A percentile compares a stretch with the other conserved stretches of the same genome.
Conservation (phyloP, 2,797 vertebrate species). For the Chromobotia macracanthus region DNA sequence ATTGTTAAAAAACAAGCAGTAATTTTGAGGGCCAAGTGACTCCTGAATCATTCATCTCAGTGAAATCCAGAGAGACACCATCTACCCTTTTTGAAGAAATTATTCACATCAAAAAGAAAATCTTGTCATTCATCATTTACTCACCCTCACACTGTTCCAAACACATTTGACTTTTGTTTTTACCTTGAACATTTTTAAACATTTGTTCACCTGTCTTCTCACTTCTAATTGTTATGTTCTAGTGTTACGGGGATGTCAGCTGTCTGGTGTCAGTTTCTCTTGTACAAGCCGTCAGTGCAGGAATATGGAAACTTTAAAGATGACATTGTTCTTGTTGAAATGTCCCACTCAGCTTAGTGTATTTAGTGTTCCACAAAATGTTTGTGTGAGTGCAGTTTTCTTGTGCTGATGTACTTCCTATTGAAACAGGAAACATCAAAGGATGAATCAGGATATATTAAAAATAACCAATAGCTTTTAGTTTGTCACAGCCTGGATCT, state of each 20-base stretch:
- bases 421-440: neutral
- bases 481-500: no score
- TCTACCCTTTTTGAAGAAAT: neutral
- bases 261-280: conserved; percentile 5
- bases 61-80: neutral
- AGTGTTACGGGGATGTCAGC: conserved; percentile 12
- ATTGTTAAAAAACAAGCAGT: neutral
- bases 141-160: no score
- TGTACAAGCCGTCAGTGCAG: neutral
- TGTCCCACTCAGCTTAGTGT: neutral
- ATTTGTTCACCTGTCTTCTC: conserved; percentile 4
- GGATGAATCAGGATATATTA: neutral
- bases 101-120: no score
- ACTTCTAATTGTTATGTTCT: conserved; percentile 23
- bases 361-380: no score
- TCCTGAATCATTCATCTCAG: neutral
- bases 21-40: neutral
- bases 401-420: neutral
- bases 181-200: neutral
- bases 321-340: neutral
- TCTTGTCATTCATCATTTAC: no score
- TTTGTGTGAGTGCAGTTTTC: neutral
- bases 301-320: neutral
- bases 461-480: neutral
- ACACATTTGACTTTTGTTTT: no score